Evolutionary conservation across 2,113 vertebrate genomes (phyloP), one percentile per base, ranked within the genome.

Genomic region (Nestor notabilis): DNA sequence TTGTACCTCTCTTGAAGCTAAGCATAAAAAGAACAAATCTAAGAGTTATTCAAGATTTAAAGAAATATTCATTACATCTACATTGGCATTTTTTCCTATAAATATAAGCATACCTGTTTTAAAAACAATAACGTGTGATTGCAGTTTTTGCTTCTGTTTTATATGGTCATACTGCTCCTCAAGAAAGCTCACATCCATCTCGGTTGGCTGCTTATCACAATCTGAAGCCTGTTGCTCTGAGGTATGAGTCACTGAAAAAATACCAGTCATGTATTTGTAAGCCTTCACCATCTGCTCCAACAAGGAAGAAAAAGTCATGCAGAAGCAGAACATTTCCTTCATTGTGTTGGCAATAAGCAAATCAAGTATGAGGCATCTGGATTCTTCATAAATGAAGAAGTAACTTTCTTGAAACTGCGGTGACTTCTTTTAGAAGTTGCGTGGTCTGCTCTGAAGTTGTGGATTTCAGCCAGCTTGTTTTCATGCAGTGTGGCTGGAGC

Each of bases 131-230:
- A 99, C 95, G 35, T 97, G 97, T 6, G 98, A 97, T 14, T 97
- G 94, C 27, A 96, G 97, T 91, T 95, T 98, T 95, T 98, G 98
- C 63, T 96, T 97, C 89, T 98, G 97, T 75, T 96, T 98, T 72
- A 95, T 98, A 44, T 97, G 97, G 91, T 98, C 92, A 78, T 99
- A 99, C 81, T 98, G 98, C 69, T 98, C 97, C 93, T 98, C 97
- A 47, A 99, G 98, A 33, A 95, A 46, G 52, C 96, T 97, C 15
- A 98, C 93, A 70, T 99, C 99, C 99, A 99, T 99, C 96, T 93
- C 97, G 89, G 89, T 96, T 56, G 93, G 95, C 83, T 93, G 81
- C 91, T 94, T 84, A 80, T 82, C 83, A 35, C 52, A 18, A 28
- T 97, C 92, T 96, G 97, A 95, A 95, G 88, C 90, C 93, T 95